Base-by-base conservation (phyloP, 92 coral and sea anemone species). In the Palythoa heliodiscus region DNA sequence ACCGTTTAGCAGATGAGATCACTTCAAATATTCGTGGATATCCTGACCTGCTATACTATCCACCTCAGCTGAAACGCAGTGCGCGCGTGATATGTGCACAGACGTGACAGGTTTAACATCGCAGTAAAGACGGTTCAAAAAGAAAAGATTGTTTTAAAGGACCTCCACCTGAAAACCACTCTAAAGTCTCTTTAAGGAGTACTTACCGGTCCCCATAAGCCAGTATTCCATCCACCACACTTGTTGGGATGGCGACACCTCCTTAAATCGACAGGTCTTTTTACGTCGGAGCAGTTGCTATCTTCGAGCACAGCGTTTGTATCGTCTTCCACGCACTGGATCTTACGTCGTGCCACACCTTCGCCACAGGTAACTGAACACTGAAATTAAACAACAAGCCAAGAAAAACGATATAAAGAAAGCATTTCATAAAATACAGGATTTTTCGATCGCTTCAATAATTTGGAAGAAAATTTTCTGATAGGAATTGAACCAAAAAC, bases 361-460 rank as follows among this genome's bases (percentile, higher is more conserved):
- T 80, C 74, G 3, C 84, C 84, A 39, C 84, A 80, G 25, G 84
- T 80, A 23, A 80, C 84, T 47, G 84, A 80, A 63, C 84, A 80
- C 84, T 80, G 84, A 20, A 57, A 70, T 63, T 13, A 63, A n/a
- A 40, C 8, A 58, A 2, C 55, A 22, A 23, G 69, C 15, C 20
- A 4, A 25, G 10, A 40, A 78, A 52, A 54, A 78, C 7, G 22
- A 4, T 63, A n/a, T 63, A 9, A 19, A 20, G 23, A 63, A 29
- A 29, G 2, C 20, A 63, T 10, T 63, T 63, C 11, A 24, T 4
- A 19, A 11, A n/a, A n/a, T 63, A n/a, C 69, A 63, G 20, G 7
- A n/a, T 17, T 60, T 15, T 4, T 5, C 50, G 50, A 15, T 12
- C 11, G 50, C 50, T 0, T 43, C 50, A 43, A 43, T 5, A 43